These are phyloP conservation scores for Acanthosoma haemorrhoidale DNA, from an alignment of 2,888 invertebrate species.

Conservation along the genomic window DNA sequence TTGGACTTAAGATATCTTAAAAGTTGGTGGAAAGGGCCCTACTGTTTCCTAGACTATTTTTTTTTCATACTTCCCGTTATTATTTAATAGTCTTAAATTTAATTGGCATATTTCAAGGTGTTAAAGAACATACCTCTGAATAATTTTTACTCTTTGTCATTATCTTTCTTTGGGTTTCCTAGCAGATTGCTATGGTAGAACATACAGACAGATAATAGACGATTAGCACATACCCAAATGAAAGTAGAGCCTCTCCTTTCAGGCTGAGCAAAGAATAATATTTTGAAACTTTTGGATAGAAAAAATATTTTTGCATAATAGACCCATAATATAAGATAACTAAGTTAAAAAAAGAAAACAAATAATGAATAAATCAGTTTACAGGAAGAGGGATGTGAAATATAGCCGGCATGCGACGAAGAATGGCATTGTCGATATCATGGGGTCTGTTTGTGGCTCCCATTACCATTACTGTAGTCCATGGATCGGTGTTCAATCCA, in stretches of 20 bases:
- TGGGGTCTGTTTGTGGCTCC: conserved; percentile 96
- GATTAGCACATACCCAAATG: too few species aligned
- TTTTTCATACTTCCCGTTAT: too few species aligned
- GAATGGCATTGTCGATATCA: conserved; percentile 90
- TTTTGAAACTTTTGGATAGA: too few species aligned
- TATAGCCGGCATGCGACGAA: conserved; percentile 90
- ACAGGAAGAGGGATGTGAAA: conserved; percentile 78
- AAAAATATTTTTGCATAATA: background rate
- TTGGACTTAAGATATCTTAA: background rate
- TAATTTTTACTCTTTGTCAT: too few species aligned
- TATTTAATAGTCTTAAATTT: background rate
- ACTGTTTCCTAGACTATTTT: too few species aligned
- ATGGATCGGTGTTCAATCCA: conserved; percentile 82
- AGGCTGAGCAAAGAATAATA: too few species aligned
- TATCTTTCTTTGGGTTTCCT: too few species aligned
- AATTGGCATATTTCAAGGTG: background rate
- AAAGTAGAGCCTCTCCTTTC: too few species aligned
- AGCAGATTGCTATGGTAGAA: too few species aligned
- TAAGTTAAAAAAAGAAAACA: background rate
- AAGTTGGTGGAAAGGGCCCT: too few species aligned
- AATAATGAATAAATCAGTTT: background rate
- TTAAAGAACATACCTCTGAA: background rate
- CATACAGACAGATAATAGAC: too few species aligned
- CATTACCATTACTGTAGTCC: conserved; percentile 85
- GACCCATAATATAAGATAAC: background rate